A percentile compares a stretch with the other conserved stretches of the same genome.
Evolutionary conservation across 1,140 invertebrate species (phyloP).

Genomic region (Lordiphosa collinella): DNA sequence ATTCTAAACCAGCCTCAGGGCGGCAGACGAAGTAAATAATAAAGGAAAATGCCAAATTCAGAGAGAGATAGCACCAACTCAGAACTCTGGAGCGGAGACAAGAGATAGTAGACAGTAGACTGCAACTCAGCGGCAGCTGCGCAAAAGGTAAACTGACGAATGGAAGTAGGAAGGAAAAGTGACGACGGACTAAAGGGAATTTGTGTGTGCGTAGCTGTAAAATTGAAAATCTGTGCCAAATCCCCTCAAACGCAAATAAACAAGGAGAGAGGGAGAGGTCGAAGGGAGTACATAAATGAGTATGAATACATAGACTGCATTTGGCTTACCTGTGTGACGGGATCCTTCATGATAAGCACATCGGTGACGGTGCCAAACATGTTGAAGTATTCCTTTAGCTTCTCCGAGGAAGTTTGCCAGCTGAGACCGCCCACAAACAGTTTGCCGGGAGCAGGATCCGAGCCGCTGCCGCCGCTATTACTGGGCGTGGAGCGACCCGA

Average conservation of each 20-base stretch:
- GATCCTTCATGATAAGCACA: constrained; percentile 96
- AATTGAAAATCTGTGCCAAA: too few relatives aligned
- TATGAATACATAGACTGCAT: constrained; percentile 21
- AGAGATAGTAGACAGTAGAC: too few relatives aligned
- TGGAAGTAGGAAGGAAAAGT: constrained; percentile 21
- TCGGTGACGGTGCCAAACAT: constrained; percentile 96
- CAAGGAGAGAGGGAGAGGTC: not conserved
- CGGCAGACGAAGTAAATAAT: constrained; percentile 11
- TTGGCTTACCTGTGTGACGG: constrained; percentile 90
- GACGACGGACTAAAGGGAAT: constrained; percentile 3
- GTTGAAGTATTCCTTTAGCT: constrained; percentile 92
- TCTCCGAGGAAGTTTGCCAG: constrained; percentile 95
- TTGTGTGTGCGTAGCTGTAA: not conserved
- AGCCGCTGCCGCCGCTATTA: constrained; percentile 67
- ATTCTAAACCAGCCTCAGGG: constrained; percentile 40
- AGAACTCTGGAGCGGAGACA: too few relatives aligned
- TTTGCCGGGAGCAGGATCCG: constrained; percentile 91
- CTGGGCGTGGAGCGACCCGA: constrained; percentile 88
- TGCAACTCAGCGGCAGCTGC: constrained; percentile 31
- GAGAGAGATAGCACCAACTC: not conserved
- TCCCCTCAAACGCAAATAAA: not conserved
- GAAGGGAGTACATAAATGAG: constrained; percentile 2
- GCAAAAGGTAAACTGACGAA: constrained; percentile 1
- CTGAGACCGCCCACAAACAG: constrained; percentile 94
- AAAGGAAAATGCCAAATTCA: constrained; percentile 6